phyloP scores from a whole-genome alignment of 2,888 invertebrate genomes.

The Mythimna ferrago region DNA sequence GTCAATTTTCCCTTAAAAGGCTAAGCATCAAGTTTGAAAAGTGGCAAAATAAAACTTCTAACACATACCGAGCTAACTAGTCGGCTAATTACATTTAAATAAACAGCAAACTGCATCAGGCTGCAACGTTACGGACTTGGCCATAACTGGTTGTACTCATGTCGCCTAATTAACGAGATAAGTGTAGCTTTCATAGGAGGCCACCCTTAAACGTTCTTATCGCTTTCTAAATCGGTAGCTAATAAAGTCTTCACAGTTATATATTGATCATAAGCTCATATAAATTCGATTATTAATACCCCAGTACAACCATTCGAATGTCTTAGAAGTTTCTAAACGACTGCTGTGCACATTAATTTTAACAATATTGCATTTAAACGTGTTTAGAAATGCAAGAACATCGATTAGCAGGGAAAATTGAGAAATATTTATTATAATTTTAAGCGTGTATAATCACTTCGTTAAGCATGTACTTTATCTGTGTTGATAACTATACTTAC shows the following conservation, averaged over 20 bases:
- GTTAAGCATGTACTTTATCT: not conserved
- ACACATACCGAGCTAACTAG: slow-evolving; percentile 42
- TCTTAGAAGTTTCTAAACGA: slow-evolving; percentile 8
- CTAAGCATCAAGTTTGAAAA: slow-evolving; percentile 40
- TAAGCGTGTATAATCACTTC: slow-evolving; percentile 5
- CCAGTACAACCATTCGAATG: slow-evolving; percentile 7
- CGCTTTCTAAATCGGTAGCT: slow-evolving; percentile 44
- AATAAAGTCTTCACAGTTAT: slow-evolving; percentile 22
- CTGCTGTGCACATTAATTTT: slow-evolving; percentile 8
- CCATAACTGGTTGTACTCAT: slow-evolving; percentile 44
- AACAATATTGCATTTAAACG: slow-evolving; percentile 17
- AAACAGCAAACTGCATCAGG: slow-evolving; percentile 22
- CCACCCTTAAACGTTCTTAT: slow-evolving; percentile 30
- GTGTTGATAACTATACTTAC: not conserved
- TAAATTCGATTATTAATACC: slow-evolving; percentile 11
- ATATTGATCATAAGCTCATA: slow-evolving; percentile 16
- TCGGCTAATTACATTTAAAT: slow-evolving; percentile 57
- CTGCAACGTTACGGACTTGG: slow-evolving; percentile 26
- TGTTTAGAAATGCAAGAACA: slow-evolving; percentile 20
- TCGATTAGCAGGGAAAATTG: slow-evolving; percentile 11
- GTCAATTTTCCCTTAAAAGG: slow-evolving; percentile 40
- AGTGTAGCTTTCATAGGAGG: slow-evolving; percentile 35
- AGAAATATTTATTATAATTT: slow-evolving; percentile 16
- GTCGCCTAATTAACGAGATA: slow-evolving; percentile 47
- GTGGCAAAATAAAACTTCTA: slow-evolving; percentile 53